Base-by-base conservation (phyloP, 2,797 vertebrate species). In the Scolopax rusticola region DNA sequence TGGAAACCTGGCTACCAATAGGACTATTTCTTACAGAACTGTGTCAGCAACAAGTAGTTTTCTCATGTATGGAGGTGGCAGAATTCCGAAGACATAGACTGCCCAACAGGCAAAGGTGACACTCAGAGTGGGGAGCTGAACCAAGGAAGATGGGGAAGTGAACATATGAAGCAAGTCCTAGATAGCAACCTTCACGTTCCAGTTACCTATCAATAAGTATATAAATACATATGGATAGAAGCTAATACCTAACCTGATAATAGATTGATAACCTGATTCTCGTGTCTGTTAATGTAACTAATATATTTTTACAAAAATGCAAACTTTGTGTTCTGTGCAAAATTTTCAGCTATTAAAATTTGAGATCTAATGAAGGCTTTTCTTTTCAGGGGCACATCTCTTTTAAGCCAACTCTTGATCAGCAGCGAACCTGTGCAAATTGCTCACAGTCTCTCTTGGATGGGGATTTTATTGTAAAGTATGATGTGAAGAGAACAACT, bases 401-500 rank as follows among this genome's bases (percentile, higher is more conserved):
- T 89, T 99, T 99, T 97, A 99, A 98, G 77, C 99, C 99, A 77
- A 98, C 98, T 25, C 77, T 99, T 75, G 98, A 99, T 53, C 98
- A 99, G 91, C 99, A 99, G 95, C 98, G 98, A 57, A 98, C 97
- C 15, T 99, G 99, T 94, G 96, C 97, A 33, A 97, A 80, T 32
- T 99, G 99, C 90, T 91, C 98, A 2, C 96, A 96, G 45, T 98
- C 98, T 12, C 76, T 98, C 24, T 97, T 99, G 67, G 97, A 99
- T 25, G 99, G 99, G 43, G 98, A 99, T 96, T 99, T 99, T 90
- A 96, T 97, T 84, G 97, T 99, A 43, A 98, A 95, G 48, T 99
- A 99, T 2, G 99, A 99, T 23, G 99, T 99, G 89, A 98, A 98
- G 65, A 98, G 98, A 96, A 97, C 97, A 77, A 87, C 94, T 84